phyloP scores from a whole-genome alignment of 2,888 invertebrate species.

The Cheilosia impressa region DNA sequence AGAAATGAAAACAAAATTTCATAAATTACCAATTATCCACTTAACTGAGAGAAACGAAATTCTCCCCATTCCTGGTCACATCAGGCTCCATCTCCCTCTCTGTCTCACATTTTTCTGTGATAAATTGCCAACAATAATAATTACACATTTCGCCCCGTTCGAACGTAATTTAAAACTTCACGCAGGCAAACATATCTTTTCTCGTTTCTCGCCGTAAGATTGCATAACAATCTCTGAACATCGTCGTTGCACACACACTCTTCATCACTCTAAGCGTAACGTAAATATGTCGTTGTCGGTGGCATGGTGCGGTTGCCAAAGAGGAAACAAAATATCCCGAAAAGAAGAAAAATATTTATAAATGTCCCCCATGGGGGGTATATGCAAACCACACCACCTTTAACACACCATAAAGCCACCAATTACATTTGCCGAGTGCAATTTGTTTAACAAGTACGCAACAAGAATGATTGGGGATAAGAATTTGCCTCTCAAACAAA shows the following conservation, averaged over 20 bases:
- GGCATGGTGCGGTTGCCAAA: slow-evolving; percentile 6
- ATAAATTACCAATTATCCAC: slow-evolving; percentile 74
- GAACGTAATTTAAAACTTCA: slow-evolving; percentile 73
- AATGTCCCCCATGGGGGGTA: slow-evolving; percentile 67
- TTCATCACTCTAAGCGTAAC: slow-evolving; percentile 53
- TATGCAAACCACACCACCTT: slow-evolving; percentile 44
- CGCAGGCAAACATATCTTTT: slow-evolving; percentile 56
- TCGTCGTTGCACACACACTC: slow-evolving; percentile 33
- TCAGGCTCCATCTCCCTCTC: background rate
- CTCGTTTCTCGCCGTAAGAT: slow-evolving; percentile 39
- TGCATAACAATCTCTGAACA: slow-evolving; percentile 61
- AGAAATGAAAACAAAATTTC: slow-evolving; percentile 31
- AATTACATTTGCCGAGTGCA: slow-evolving; percentile 50
- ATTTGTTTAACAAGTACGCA: slow-evolving; percentile 62
- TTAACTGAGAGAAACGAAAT: slow-evolving; percentile 48
- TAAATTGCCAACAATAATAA: slow-evolving; percentile 73
- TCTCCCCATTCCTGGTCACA: slow-evolving; percentile 34
- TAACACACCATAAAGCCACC: slow-evolving; percentile 50
- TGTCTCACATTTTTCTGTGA: slow-evolving; percentile 28
- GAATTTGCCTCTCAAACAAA: slow-evolving; percentile 31
- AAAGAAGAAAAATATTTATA: slow-evolving; percentile 42
- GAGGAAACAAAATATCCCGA: slow-evolving; percentile 48
- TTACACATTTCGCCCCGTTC: slow-evolving; percentile 72
- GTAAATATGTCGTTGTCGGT: slow-evolving; percentile 1
- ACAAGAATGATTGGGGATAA: slow-evolving; percentile 53